A percentile compares a stretch with the other conserved stretches of the same genome.
These are phyloP conservation scores for Numida meleagris DNA, from an alignment of 2,113 vertebrate species.

Conservation along the genomic window DNA sequence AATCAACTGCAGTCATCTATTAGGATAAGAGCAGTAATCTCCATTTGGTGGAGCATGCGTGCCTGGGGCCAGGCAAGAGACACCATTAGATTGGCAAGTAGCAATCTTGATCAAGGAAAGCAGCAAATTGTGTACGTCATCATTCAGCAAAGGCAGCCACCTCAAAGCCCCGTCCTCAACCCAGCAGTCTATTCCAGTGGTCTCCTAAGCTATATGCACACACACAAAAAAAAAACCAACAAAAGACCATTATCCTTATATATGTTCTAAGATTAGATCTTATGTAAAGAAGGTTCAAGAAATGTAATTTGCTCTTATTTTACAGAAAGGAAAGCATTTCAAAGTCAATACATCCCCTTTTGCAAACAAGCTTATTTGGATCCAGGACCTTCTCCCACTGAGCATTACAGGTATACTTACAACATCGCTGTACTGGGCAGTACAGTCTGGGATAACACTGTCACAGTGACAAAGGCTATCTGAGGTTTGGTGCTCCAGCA, in stretches of 20 bases:
- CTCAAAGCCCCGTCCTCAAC: background rate
- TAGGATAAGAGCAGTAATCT: background rate
- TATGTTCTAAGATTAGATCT: conserved; percentile 11
- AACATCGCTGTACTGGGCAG: background rate
- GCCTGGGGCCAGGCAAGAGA: background rate
- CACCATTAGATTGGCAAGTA: background rate
- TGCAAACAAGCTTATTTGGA: background rate
- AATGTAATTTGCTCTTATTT: background rate
- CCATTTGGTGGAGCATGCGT: background rate
- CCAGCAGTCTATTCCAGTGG: background rate
- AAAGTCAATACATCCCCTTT: background rate
- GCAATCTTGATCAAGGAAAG: background rate
- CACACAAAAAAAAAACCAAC: background rate
- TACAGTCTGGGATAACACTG: background rate
- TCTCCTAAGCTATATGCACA: rapidly evolving
- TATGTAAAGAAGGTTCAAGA: background rate
- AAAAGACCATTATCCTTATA: background rate
- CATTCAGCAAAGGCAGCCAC: background rate
- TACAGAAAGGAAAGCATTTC: background rate
- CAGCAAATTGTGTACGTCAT: background rate
- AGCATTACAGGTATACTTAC: background rate
- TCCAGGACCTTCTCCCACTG: background rate
- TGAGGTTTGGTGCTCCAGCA: background rate
- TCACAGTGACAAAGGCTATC: background rate
- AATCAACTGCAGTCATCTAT: background rate